Percentiles rank a stretch among this genome's conserved stretches.
Conservation (phyloP, 2,113 vertebrate species). For the Microtus richardsoni region DNA sequence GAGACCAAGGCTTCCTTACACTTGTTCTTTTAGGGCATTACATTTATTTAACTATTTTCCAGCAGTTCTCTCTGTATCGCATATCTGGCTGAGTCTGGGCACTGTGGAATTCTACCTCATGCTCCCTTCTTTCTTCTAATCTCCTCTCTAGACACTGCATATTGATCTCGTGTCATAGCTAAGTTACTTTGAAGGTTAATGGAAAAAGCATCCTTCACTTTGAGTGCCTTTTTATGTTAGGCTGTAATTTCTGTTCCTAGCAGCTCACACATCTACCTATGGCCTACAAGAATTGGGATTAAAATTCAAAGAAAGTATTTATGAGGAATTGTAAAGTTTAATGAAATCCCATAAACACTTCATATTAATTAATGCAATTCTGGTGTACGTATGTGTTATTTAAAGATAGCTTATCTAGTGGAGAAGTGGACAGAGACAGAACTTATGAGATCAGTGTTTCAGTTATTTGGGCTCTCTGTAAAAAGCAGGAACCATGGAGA, state of each 20-base stretch:
- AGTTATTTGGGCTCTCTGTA: background rate
- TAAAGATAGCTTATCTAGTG: background rate
- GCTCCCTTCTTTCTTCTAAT: conserved; percentile 8
- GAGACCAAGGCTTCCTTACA: background rate
- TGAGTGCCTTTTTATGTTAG: conserved; percentile 35
- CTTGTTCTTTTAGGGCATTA: background rate
- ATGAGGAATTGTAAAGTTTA: conserved; percentile 4
- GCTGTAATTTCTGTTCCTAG: conserved; percentile 39
- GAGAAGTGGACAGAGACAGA: background rate
- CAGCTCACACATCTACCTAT: background rate
- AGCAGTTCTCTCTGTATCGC: background rate
- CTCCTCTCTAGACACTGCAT: background rate
- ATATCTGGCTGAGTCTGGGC: background rate
- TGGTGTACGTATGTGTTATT: background rate
- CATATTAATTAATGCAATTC: conserved; percentile 34
- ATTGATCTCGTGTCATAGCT: conserved; percentile 31
- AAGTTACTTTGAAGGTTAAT: conserved; percentile 61
- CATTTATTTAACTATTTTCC: background rate
- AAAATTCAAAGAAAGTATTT: background rate
- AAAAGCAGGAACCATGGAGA: background rate
- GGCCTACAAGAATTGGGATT: background rate
- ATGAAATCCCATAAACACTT: conserved; percentile 1
- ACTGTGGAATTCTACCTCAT: background rate
- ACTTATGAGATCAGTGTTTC: background rate
- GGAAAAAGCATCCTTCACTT: conserved; percentile 26